Evolutionary conservation across 2,113 vertebrate species (phyloP), one percentile per base, ranked within the genome.

Genomic region (Otolemur garnettii): DNA sequence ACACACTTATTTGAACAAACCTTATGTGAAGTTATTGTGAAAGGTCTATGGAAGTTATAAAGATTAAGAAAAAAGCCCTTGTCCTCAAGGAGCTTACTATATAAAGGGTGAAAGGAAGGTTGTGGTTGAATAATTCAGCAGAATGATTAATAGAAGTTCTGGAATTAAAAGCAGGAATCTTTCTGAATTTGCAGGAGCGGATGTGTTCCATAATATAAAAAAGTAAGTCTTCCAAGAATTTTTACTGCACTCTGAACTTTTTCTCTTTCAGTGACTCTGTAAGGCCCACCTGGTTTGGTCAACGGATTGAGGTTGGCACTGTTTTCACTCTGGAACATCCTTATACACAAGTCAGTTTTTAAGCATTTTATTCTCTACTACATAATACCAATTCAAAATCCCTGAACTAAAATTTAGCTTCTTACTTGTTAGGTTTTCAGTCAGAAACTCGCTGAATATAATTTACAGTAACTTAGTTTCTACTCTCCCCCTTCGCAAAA

Each of bases 131-230:
- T 68, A 77, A 78, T 87, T 96, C 35, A 80, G 75, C 35, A 89
- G 38, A 80, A 93, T 59, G 10, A 4, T 62, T 59, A 50, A 68
- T 79, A 84, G 28, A 66, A 79, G 90, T 94, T 93, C 24, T 80
- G 60, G 88, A 95, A 92, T 90, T 92, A 84, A 95, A 95, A 92
- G n/a, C 4, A n/a, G 74, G 90, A 83, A 62, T 90, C 26, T 81
- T 45, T 18, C 75, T 83, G 26, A 19, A 88, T 60, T 72, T 3
- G 17, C 80, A 71, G 28, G 28, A n/a, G 15, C n/a, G 91, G 86
- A 83, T 64, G 18, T 87, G 35, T 83, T 22, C 30, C 45, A 30
- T 78, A 83, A 94, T 57, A 22, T 92, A 87, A 83, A 14, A 50
- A 50, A 50, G 45, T 28, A 91, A 62, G 13, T 93, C 22, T 85